Percentiles rank a stretch among this genome's conserved stretches.
Evolutionary conservation across 2,113 vertebrate genomes (phyloP).

Genomic region (Alligator mississippiensis): DNA sequence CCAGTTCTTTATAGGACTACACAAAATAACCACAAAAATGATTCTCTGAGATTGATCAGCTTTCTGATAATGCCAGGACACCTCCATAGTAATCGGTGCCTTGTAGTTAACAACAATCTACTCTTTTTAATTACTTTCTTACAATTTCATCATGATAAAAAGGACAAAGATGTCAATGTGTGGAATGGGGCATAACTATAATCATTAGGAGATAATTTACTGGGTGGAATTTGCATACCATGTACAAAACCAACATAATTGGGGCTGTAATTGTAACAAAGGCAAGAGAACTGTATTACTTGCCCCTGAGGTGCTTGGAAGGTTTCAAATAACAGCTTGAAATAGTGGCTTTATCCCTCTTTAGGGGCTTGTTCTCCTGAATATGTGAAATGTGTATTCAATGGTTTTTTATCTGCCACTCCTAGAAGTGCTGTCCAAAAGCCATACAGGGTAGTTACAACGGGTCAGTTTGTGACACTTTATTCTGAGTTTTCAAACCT

Average conservation of each 20-base stretch:
- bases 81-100: slow-evolving; percentile 38
- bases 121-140: not conserved
- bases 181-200: not conserved
- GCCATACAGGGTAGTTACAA: slow-evolving; percentile 63
- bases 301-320: not conserved
- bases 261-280: not conserved
- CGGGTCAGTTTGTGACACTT: slow-evolving; percentile 59
- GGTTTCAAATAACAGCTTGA: not conserved
- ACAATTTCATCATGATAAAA: not conserved
- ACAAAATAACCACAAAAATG: not conserved
- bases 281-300: not conserved
- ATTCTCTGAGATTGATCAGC: not conserved
- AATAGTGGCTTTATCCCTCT: not conserved
- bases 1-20: not conserved
- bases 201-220: not conserved
- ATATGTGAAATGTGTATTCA: slow-evolving; percentile 44
- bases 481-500: slow-evolving; percentile 69
- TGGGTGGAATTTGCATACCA: not conserved
- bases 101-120: slow-evolving; percentile 11
- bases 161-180: not conserved
- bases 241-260: not conserved
- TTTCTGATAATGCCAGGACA: not conserved
- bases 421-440: slow-evolving; percentile 45
- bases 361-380: slow-evolving; percentile 37
- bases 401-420: slow-evolving; percentile 38